These are phyloP conservation scores for Tolypeutes matacus DNA, from an alignment of 2,797 vertebrate genomes.

Conservation along the genomic window DNA sequence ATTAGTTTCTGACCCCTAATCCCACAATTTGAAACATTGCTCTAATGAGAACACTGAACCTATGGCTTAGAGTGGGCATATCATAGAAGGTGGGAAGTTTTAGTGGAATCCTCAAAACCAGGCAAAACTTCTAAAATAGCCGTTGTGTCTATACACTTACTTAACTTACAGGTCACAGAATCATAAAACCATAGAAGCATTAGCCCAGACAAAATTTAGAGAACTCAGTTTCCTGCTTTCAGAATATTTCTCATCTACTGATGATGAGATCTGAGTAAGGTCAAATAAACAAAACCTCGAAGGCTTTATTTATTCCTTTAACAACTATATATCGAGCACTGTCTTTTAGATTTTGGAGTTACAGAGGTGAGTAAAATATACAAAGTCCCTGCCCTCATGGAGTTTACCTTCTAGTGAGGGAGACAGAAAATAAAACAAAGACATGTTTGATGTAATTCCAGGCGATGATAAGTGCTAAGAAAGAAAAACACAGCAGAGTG, in stretches of 20 bases:
- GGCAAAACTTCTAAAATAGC: background rate
- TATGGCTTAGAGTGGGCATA: background rate
- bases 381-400: background rate
- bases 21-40: background rate
- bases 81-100: background rate
- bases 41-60: background rate
- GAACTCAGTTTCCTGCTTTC: background rate
- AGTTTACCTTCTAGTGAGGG: background rate
- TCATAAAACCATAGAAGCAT: background rate
- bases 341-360: background rate
- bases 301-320: background rate
- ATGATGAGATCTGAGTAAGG: background rate
- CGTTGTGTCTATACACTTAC: background rate
- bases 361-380: background rate
- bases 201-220: slow-evolving; percentile 27
- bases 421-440: background rate
- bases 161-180: background rate
- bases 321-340: background rate
- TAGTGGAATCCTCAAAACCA: background rate
- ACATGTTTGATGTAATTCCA: background rate
- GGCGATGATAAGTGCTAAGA: background rate
- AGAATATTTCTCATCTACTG: background rate
- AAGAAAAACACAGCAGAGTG: background rate
- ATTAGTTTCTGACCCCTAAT: background rate
- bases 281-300: background rate